phyloP scores from a whole-genome alignment of 1,140 invertebrate species.

The Drosophila ananassae region DNA sequence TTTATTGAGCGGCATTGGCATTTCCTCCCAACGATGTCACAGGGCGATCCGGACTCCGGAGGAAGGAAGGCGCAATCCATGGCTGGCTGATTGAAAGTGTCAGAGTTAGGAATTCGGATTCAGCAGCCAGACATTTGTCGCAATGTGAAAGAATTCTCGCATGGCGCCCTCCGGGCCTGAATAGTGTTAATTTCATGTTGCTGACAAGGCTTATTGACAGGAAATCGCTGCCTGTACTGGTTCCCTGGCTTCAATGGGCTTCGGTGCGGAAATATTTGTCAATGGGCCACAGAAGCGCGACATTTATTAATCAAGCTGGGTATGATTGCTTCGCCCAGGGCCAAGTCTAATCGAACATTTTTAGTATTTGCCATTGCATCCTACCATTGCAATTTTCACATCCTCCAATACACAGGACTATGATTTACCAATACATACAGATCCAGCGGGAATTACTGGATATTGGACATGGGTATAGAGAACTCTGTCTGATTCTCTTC shows the following conservation, averaged over 20 bases:
- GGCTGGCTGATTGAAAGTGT: constrained; percentile 70
- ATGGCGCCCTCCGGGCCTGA: constrained; percentile 46
- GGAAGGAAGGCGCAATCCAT: background rate
- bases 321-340: constrained; percentile 43
- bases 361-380: constrained; percentile 12
- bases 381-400: constrained; percentile 41
- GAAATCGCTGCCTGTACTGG: constrained; percentile 31
- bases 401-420: background rate
- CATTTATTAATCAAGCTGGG: constrained; percentile 74
- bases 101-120: constrained; percentile 52
- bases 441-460: background rate
- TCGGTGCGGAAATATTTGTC: constrained; percentile 48
- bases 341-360: constrained; percentile 54
- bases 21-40: constrained; percentile 44
- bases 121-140: constrained; percentile 59
- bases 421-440: constrained; percentile 19
- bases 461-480: background rate
- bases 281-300: constrained; percentile 58
- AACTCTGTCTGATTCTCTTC: background rate
- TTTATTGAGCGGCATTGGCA: constrained; percentile 66
- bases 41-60: background rate
- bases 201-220: constrained; percentile 76
- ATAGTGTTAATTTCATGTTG: constrained; percentile 69
- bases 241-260: background rate
- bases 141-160: constrained; percentile 66